Percentiles rank a stretch among this genome's conserved stretches.
Evolutionary conservation across 1,140 invertebrate genomes (phyloP).

Genomic region (Drosophila arawakana): DNA sequence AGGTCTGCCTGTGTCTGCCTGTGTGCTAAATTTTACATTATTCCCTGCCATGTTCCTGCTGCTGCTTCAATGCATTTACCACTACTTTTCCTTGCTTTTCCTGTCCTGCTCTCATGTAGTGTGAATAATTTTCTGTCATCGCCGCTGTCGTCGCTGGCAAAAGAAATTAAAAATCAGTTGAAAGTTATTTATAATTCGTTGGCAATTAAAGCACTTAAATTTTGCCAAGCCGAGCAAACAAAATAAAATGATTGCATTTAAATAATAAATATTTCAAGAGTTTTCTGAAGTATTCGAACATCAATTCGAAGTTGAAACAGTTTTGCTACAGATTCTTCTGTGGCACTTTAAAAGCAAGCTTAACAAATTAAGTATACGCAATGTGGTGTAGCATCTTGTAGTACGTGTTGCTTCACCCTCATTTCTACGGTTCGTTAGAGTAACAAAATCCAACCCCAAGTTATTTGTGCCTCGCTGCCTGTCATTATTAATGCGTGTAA

Average conservation of each 20-base stretch:
- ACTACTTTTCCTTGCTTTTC: neutral
- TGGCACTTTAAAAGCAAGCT: slow-evolving; percentile 17
- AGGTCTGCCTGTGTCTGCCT: neutral
- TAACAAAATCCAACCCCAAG: neutral
- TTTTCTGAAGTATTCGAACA: slow-evolving; percentile 12
- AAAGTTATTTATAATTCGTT: slow-evolving; percentile 47
- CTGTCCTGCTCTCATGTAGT: slow-evolving; percentile 5
- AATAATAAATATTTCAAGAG: slow-evolving; percentile 39
- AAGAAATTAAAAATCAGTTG: slow-evolving; percentile 58
- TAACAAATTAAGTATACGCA: slow-evolving; percentile 49
- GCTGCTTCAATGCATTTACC: slow-evolving; percentile 4
- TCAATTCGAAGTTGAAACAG: neutral
- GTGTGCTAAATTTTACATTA: slow-evolving; percentile 18
- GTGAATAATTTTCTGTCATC: slow-evolving; percentile 67
- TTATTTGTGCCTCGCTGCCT: slow-evolving; percentile 26
- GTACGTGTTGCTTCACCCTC: slow-evolving; percentile 48
- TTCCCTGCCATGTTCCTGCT: slow-evolving; percentile 22
- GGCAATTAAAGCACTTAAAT: slow-evolving; percentile 33
- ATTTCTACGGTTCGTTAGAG: neutral
- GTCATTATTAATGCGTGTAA: slow-evolving; percentile 79
- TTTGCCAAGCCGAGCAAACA: slow-evolving; percentile 11
- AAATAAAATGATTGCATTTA: slow-evolving; percentile 34
- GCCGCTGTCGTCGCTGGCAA: slow-evolving; percentile 39
- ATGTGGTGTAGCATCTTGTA: neutral
- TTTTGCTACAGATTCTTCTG: neutral